Base-by-base conservation (phyloP, 2,113 vertebrate genomes). In the Coracopsis vasa region DNA sequence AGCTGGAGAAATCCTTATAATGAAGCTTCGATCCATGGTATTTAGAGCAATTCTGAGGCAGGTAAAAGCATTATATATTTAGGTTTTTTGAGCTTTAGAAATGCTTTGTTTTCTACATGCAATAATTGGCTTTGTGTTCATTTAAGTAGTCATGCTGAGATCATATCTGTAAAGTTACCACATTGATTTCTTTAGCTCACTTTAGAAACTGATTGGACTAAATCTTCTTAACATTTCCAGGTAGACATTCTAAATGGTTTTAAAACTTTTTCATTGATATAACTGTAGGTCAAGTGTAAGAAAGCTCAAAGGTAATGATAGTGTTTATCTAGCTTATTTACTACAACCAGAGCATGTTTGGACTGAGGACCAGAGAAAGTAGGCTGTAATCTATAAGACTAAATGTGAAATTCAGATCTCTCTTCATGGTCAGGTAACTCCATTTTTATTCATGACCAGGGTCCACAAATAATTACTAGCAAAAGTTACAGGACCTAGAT, bases 1-100 rank as follows among this genome's bases (percentile, higher is more conserved):
- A 98, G 98, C 99, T 88, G 99, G 99, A 37, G 99, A 99, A 97
- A 98, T 99, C 91, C 98, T 99, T 75, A 99, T 99, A 66, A 98
- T 98, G 86, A 98, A 98, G 47, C 97, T 99, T 66, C 98, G 98
- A 86, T 98, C 98, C 10, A 90, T 81, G 92, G 98, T 98, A 72
- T 99, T 99, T 86, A 99, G 98, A 93, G 97, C 99, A 39, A 99
- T 99, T 98, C 97, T 99, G 94, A 98, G 98, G 98, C 99, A 99
- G 98, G 99, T 99, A 94, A 71, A 94, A 72, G 10, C 10, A 51
- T 51, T 65, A 28, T 16, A 29, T 23, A 47, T 62, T 51, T 71
- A 7, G 24, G 5, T 41, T 67, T n/a, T 28, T 88, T 14, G 10
- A 48, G 29, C 37, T 74, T 85, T 82, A 85, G 41, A 88, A 90